Conservation (phyloP, 2,888 invertebrate species). For the Cephus pygmeus region DNA sequence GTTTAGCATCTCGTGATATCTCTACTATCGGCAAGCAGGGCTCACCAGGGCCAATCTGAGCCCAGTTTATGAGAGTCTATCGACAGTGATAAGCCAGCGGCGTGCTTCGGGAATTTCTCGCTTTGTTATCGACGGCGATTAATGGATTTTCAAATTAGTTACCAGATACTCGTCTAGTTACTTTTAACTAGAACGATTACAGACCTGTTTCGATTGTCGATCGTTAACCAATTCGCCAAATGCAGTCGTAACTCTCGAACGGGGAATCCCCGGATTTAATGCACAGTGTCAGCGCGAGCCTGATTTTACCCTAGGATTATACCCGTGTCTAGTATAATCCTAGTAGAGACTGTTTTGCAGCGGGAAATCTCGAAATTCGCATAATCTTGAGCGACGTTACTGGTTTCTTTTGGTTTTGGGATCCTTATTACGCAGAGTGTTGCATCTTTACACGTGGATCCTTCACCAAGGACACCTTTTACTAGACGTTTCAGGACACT, state of each 20-base stretch:
- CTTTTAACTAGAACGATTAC: neutral
- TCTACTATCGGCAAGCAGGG: neutral
- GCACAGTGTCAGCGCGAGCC: neutral
- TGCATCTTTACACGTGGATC: neutral
- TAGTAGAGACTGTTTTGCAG: constrained; percentile 12
- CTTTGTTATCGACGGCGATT: constrained; percentile 11
- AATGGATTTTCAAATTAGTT: constrained; percentile 7
- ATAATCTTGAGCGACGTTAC: constrained; percentile 12
- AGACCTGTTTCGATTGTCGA: neutral
- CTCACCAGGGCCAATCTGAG: neutral
- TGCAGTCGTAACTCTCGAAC: neutral
- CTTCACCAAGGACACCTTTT: neutral
- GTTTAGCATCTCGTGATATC: neutral
- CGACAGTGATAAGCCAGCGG: constrained; percentile 14
- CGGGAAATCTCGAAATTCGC: constrained; percentile 8
- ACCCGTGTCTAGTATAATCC: constrained; percentile 21
- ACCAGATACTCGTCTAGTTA: neutral
- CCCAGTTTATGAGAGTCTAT: constrained; percentile 24
- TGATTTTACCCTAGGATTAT: constrained; percentile 11
- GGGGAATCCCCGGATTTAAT: neutral
- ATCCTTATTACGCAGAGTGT: constrained; percentile 5
- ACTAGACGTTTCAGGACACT: neutral
- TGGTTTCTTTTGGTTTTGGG: neutral
- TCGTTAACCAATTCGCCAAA: neutral
- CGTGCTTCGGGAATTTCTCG: constrained; percentile 3